Evolutionary conservation across 2,888 invertebrate species (phyloP), one percentile per base, ranked within the genome.

Genomic region (Diachrysia chrysitis): DNA sequence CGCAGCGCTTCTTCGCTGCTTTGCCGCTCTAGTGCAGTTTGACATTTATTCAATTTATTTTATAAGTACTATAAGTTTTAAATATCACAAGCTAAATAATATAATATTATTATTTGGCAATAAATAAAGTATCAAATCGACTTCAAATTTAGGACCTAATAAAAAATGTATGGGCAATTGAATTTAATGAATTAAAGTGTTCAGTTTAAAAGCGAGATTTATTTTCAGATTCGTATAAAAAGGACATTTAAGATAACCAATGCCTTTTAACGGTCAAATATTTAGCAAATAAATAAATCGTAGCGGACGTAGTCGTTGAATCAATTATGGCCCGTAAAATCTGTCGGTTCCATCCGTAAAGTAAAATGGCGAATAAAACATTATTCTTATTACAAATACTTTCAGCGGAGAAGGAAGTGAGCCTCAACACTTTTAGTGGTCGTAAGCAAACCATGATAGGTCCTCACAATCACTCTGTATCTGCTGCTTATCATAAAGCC

Each of bases 401-500:
- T 79, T 79, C 73, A 76, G 72, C 58, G 56, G 65, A 73, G 73
- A 66, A 65, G 71, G 71, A 78, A 73, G 66, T 62, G 67, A 68
- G 73, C 25, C 48, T 58, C 19, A 46, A 76, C 71, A 72, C 54
- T 84, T 88, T 87, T 85, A 87, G 79, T 80, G 81, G 77, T 80
- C 80, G 79, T 82, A 83, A 87, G 82, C 81, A 80, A 76, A 85
- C 81, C 82, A 82, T 69, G 83, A 84, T 83, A 83, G 83, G 76
- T 78, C 65, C 69, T 67, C 66, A 71, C 84, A 83, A 84, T 83
- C 79, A 71, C 57, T 66, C 42, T 69, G 37, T 46, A 61, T 66
- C 62, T 67, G 42, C 67, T 63, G 76, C 77, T 67, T 81, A 72
- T 79, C 79, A 73, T 83, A 87, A 85, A 81, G 82, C 4, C 9